Percentiles rank a stretch among this genome's conserved stretches.
Conservation (phyloP, 2,797 vertebrate genomes). For the Xiphophorus birchmanni region DNA sequence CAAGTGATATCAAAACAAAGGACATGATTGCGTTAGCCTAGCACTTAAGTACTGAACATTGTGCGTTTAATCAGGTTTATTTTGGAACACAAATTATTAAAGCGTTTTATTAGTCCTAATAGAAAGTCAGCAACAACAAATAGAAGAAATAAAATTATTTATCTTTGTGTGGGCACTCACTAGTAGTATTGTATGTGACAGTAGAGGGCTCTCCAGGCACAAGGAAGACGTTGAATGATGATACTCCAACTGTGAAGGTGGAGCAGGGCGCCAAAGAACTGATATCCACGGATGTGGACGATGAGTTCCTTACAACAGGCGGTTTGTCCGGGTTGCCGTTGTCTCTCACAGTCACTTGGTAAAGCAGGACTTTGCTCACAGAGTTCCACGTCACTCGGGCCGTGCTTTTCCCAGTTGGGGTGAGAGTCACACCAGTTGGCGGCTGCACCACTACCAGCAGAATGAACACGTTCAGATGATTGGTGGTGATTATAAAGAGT, state of each 20-base stretch:
- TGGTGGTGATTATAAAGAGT: not conserved
- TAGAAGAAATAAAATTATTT: not conserved
- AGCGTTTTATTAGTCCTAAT: not conserved
- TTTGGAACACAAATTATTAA: not conserved
- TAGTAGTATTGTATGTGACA: conserved; percentile 58
- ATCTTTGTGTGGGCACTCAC: conserved; percentile 70
- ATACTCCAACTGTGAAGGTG: conserved; percentile 79
- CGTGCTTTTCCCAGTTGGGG: conserved; percentile 47
- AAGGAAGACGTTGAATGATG: conserved; percentile 77
- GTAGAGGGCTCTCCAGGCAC: conserved; percentile 74
- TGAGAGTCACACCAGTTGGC: conserved; percentile 61
- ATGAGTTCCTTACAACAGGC: conserved; percentile 47
- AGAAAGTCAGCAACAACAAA: conserved; percentile 3
- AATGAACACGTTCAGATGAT: conserved; percentile 9
- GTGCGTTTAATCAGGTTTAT: not conserved
- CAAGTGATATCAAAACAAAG: not conserved
- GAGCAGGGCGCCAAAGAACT: conserved; percentile 77
- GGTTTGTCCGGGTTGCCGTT: conserved; percentile 20
- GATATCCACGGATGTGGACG: conserved; percentile 56
- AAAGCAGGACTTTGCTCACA: conserved; percentile 73
- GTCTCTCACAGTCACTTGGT: conserved; percentile 72
- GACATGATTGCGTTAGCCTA: not conserved
- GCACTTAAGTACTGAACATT: not conserved
- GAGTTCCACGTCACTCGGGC: conserved; percentile 69
- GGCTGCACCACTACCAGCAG: conserved; percentile 80